These are phyloP conservation scores for Euplexia lucipara DNA, from an alignment of 2,888 invertebrate species.

Conservation along the genomic window DNA sequence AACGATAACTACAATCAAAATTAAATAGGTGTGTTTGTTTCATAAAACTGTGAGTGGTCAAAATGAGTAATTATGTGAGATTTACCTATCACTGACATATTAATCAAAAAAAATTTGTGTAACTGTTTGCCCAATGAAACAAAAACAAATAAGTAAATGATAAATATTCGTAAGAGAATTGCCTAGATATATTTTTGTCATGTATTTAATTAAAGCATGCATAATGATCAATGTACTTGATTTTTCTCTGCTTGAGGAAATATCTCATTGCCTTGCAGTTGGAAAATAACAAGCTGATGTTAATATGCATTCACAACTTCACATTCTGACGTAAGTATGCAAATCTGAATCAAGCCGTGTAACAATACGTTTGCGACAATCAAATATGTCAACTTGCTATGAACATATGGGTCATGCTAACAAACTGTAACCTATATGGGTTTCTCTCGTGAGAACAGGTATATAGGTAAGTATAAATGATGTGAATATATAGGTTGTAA, in stretches of 20 bases:
- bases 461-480: background rate
- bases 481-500: conserved; percentile 31
- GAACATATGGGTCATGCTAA: conserved; percentile 41
- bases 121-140: too few relatives aligned
- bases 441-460: conserved; percentile 5
- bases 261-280: background rate
- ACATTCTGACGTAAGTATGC: conserved; percentile 11
- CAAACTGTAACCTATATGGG: conserved; percentile 40
- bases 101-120: too few relatives aligned
- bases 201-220: background rate
- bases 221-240: background rate
- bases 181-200: too few relatives aligned
- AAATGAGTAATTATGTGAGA: too few relatives aligned
- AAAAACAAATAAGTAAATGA: too few relatives aligned
- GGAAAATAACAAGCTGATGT: conserved; percentile 8
- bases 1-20: too few relatives aligned
- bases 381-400: conserved; percentile 39
- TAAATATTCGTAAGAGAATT: too few relatives aligned
- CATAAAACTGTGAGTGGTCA: too few relatives aligned
- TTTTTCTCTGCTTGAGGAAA: background rate
- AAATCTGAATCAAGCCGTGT: conserved; percentile 12
- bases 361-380: conserved; percentile 35
- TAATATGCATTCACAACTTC: conserved; percentile 10
- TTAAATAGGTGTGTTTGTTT: too few relatives aligned
- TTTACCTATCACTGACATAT: too few relatives aligned